These are phyloP conservation scores for Trissonchulus sp. DNA, from an alignment of 2,888 invertebrate species.

Conservation along the genomic window DNA sequence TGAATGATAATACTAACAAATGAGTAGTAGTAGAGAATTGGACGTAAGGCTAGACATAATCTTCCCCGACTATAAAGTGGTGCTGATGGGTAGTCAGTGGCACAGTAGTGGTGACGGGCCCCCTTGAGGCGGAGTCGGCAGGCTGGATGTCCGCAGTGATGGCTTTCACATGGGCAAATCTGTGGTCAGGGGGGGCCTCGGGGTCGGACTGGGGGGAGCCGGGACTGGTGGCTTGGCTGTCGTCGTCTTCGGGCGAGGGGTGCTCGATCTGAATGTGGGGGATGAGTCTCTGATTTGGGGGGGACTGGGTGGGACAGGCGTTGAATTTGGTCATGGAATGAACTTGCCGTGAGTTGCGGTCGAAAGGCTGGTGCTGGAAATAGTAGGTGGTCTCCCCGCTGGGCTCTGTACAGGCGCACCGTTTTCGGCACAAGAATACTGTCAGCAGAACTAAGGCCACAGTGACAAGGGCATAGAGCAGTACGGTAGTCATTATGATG, in stretches of 20 bases:
- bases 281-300: neutral
- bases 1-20: no score
- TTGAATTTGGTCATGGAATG: constrained; percentile 4
- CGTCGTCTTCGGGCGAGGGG: neutral
- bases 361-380: neutral
- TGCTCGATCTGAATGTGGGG: constrained; percentile 4
- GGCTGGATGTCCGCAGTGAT: neutral
- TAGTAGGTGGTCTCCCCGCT: neutral
- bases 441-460: neutral
- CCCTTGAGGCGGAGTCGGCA: neutral
- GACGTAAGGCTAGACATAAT: neutral
- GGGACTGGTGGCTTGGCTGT: neutral
- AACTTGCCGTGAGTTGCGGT: neutral
- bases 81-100: neutral
- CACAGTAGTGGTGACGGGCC: neutral
- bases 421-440: neutral
- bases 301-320: neutral
- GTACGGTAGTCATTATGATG: neutral
- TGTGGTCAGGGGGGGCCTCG: neutral
- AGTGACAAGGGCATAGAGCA: neutral
- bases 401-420: neutral
- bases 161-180: neutral
- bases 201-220: neutral
- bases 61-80: neutral
- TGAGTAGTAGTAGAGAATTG: no score